Conservation (phyloP, 1,140 invertebrate species). For the Orius insidiosus region DNA sequence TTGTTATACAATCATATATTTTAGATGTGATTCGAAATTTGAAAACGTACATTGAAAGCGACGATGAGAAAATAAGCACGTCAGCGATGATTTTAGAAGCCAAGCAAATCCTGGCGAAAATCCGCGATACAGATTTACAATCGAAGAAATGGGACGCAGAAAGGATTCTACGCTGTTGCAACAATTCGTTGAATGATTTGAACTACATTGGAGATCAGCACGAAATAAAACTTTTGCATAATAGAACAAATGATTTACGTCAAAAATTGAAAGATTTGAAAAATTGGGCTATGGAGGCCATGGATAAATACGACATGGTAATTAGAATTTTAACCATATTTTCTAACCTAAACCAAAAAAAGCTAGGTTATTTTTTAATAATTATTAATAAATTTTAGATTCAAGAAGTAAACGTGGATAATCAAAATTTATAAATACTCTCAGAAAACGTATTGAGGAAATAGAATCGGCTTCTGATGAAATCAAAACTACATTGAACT, state of each 20-base stretch:
- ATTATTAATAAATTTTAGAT: conserved; percentile 11
- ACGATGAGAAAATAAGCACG: conserved; percentile 36
- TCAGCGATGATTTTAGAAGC: conserved; percentile 39
- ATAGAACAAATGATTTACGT: conserved; percentile 10
- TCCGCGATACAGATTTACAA: conserved; percentile 34
- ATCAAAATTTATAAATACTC: conserved; percentile 5
- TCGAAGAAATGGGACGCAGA: conserved; percentile 26
- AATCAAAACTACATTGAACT: conserved; percentile 4
- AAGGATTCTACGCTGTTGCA: conserved; percentile 27
- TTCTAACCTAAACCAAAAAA: neutral
- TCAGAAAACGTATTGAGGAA: conserved; percentile 2
- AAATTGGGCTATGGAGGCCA: conserved; percentile 28
- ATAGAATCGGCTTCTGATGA: conserved; percentile 3
- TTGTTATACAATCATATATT: neutral
- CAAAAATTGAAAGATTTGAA: conserved; percentile 12
- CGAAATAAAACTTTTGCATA: conserved; percentile 11
- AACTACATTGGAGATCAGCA: conserved; percentile 16
- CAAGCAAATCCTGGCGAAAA: conserved; percentile 31
- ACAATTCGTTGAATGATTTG: conserved; percentile 13
- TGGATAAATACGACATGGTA: conserved; percentile 35
- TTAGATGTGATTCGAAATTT: conserved; percentile 23
- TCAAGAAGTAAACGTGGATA: conserved; percentile 4
- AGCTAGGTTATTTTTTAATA: too few species aligned
- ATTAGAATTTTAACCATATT: neutral
- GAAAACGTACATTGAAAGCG: conserved; percentile 27